phyloP scores from a whole-genome alignment of 2,888 invertebrate species.

The Cyclophora punctaria region DNA sequence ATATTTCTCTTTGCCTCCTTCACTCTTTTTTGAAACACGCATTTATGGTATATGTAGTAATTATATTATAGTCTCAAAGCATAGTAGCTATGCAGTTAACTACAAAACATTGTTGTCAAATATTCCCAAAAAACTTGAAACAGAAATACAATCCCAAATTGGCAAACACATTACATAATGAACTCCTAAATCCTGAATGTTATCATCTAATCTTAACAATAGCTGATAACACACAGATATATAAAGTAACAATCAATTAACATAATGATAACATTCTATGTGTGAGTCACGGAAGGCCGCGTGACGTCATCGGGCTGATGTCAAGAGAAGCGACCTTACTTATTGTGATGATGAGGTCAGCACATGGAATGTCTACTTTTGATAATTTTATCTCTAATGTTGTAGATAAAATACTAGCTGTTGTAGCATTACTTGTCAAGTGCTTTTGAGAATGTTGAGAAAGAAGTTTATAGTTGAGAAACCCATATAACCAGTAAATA shows the following conservation, averaged over 20 bases:
- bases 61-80: too few species aligned
- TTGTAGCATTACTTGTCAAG: too few species aligned
- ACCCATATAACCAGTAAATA: too few species aligned
- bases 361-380: conserved; percentile 4
- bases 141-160: background rate
- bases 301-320: conserved; percentile 38
- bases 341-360: conserved; percentile 21
- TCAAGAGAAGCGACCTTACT: conserved; percentile 47
- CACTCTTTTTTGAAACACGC: too few species aligned
- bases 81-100: too few species aligned
- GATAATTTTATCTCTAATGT: background rate
- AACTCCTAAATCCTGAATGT: background rate
- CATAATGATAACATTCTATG: conserved; percentile 13
- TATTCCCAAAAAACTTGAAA: background rate
- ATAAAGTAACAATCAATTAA: background rate
- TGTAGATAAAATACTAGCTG: background rate
- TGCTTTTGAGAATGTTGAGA: too few species aligned
- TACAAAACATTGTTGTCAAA: background rate
- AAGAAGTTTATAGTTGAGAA: too few species aligned
- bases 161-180: too few species aligned
- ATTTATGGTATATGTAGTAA: too few species aligned
- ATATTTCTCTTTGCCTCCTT: too few species aligned
- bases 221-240: background rate
- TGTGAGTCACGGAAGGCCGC: conserved; percentile 32
- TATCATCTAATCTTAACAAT: background rate